Evolutionary conservation across 1,140 invertebrate species (phyloP), one percentile per base, ranked within the genome.

Genomic region (Macrocentrus cingulum): DNA sequence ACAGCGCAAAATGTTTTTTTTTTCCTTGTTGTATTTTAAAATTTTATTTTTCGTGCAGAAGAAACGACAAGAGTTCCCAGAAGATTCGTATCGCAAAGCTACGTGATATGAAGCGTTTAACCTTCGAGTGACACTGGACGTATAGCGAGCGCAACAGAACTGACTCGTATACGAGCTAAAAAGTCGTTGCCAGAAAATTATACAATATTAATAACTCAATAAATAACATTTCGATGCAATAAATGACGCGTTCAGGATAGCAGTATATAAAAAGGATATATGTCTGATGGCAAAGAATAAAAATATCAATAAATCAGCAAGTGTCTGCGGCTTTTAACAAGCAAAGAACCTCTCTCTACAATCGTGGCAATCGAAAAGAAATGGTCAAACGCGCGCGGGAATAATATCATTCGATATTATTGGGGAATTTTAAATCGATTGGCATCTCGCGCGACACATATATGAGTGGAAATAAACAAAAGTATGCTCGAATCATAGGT

Each of bases 61-160:
- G n/a, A 6, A 15, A 39, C 25, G 9, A 9, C 25, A 5, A 39
- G 37, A 11, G 15, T 39, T 39, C 37, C n/a, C 37, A 39, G 0
- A 39, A 39, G 37, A 39, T 39, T 11, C 6, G 15, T 39, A 39
- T 39, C 37, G 2, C 15, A 11, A 15, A 11, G 20, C 23, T 60
- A 59, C 58, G 48, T 54, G 58, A 50, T 50, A 20, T 29, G 50
- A 16, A 51, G 58, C 58, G 13, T 37, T 60, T 53, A 60, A 60
- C 25, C 34, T 22, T 11, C 4, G 20, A 23, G 36, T 46, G 46
- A 18, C 22, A 55, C 52, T 23, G 32, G n/a, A n/a, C n/a, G n/a
- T n/a, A n/a, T n/a, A n/a, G n/a, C n/a, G n/a, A n/a, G n/a, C n/a
- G n/a, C n/a, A n/a, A n/a, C n/a, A n/a, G n/a, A n/a, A n/a, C n/a